Conservation (phyloP, 2,797 vertebrate genomes). For the Molossus alvarezi region DNA sequence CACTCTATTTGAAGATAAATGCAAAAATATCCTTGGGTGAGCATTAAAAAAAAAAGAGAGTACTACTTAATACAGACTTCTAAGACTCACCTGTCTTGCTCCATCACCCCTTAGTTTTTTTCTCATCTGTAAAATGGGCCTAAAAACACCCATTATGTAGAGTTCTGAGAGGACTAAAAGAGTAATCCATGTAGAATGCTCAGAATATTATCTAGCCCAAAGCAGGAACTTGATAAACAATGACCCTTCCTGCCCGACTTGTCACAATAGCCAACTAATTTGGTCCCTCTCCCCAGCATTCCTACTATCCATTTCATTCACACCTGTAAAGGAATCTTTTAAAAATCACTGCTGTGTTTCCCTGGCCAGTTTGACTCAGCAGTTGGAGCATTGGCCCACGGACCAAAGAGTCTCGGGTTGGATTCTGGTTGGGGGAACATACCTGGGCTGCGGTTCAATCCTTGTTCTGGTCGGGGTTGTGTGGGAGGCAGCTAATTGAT, state of each 20-base stretch:
- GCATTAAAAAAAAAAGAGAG: not conserved
- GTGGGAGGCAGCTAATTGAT: too few species aligned
- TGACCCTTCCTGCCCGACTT: not conserved
- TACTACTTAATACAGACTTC: not conserved
- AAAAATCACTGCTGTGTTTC: too few species aligned
- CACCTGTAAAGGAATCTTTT: not conserved
- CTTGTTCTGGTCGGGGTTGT: too few species aligned
- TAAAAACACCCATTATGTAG: not conserved
- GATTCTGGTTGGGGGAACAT: too few species aligned
- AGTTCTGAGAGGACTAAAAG: not conserved
- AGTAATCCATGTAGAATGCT: not conserved
- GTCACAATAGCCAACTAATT: not conserved
- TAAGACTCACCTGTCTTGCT: not conserved
- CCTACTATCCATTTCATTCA: not conserved
- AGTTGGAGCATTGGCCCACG: too few species aligned
- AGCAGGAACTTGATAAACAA: not conserved
- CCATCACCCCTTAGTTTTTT: not conserved
- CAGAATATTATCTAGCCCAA: not conserved
- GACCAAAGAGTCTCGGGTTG: too few species aligned
- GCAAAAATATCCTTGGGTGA: too few species aligned
- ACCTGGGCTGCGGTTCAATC: too few species aligned
- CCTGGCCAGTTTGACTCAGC: too few species aligned
- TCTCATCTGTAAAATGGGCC: slow-evolving; percentile 3
- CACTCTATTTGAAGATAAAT: too few species aligned
- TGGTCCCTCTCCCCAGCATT: not conserved